Evolutionary conservation across 2,888 invertebrate genomes (phyloP).

Genomic region (Patella caerulea): DNA sequence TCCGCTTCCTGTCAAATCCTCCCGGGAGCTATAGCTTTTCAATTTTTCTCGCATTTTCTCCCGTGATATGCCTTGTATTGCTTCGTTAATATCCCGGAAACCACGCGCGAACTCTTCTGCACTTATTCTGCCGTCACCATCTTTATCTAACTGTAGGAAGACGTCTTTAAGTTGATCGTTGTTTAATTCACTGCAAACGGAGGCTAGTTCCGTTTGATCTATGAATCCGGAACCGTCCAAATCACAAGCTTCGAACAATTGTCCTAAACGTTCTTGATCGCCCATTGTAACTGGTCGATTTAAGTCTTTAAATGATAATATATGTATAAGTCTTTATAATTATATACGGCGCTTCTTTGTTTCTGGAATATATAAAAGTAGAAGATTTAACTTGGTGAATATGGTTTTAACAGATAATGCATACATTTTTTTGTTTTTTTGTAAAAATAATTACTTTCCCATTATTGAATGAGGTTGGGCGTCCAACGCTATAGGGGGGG

Average conservation of each 20-base stretch:
- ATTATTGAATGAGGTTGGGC: too few species aligned
- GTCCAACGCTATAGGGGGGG: too few species aligned
- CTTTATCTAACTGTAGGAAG: constrained; percentile 74
- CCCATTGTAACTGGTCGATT: neutral
- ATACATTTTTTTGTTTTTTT: too few species aligned
- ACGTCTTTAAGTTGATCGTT: constrained; percentile 73
- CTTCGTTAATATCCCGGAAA: constrained; percentile 60
- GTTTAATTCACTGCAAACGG: constrained; percentile 73
- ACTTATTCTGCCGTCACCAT: constrained; percentile 74
- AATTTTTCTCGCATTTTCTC: constrained; percentile 47
- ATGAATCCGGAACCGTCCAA: constrained; percentile 73
- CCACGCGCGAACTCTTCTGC: constrained; percentile 74
- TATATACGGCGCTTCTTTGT: too few species aligned
- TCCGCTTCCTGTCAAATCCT: constrained; percentile 40
- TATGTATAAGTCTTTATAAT: too few species aligned
- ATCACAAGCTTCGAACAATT: constrained; percentile 73
- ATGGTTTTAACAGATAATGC: too few species aligned
- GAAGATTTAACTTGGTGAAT: too few species aligned
- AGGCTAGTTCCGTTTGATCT: constrained; percentile 72
- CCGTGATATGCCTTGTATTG: constrained; percentile 45
- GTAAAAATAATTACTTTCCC: too few species aligned
- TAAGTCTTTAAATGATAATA: too few species aligned
- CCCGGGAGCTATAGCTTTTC: constrained; percentile 46
- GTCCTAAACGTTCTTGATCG: constrained; percentile 46
- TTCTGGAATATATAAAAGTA: too few species aligned